Evolutionary conservation across 2,113 vertebrate genomes (phyloP), one percentile per base, ranked within the genome.

Genomic region (Alexandromys fortis): DNA sequence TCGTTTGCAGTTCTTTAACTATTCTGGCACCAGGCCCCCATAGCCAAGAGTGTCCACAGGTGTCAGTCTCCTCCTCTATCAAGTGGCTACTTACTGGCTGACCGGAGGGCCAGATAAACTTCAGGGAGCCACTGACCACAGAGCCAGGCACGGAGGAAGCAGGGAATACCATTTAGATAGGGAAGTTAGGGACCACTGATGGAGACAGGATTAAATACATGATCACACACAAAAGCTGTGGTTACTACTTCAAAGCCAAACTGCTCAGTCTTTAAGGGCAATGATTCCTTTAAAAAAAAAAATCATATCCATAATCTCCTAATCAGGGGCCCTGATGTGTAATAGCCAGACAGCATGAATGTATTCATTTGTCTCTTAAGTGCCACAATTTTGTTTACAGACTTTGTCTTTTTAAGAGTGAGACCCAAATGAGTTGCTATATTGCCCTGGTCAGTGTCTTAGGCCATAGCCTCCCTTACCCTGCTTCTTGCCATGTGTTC

Each of bases 61-160:
- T 52, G 61, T 95, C 92, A 5, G 2, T 82, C 76, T 96, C 55
- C 86, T 73, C n/a, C 28, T 73, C 73, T 86, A 42, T 92, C 33
- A 61, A 70, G 77, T 21, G 17, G 58, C 92, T 86, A 45, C 10
- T 72, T 38, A 12, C 28, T 85, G 95, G 33, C 89, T 22, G 33
- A 73, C 88, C 42, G 8, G 12, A 22, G 9, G 3, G 2, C 52
- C 83, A 26, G 0, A 21, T 58, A 58, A 58, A 58, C 65, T 17
- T 42, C 7, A 0, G 30, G 70, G 86, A 58, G 63, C 55, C 82
- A 65, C 77, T 52, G 79, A 87, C 26, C 19, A 16, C 24, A 78
- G 52, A 67, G 89, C 58, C 78, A 33, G 45, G 63, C 5, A 7
- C 72, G 49, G 1, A 9, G 52, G 58, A 79, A 42, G 63, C 42